Conservation (phyloP, 2,797 vertebrate species). For the Falco rusticolus region DNA sequence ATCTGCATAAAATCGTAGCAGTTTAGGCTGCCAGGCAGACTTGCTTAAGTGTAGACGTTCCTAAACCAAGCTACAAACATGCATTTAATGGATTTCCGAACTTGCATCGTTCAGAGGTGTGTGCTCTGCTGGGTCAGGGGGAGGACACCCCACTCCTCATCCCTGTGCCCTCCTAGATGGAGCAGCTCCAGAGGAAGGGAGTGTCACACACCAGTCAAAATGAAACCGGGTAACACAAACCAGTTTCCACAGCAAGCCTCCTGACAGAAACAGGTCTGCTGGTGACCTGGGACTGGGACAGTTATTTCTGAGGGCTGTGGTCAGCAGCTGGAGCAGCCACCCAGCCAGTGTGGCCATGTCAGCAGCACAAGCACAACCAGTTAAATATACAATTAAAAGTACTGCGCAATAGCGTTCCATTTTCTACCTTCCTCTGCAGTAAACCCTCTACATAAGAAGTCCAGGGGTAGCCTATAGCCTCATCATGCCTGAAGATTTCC, state of each 20-base stretch:
- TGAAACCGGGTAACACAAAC: background rate
- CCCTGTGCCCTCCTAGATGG: background rate
- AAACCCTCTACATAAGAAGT: background rate
- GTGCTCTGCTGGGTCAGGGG: background rate
- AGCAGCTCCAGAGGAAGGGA: background rate
- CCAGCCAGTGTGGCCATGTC: accelerated
- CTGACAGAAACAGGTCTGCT: background rate
- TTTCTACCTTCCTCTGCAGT: background rate
- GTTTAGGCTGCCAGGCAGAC: background rate
- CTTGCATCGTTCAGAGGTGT: background rate
- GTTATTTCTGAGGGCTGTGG: background rate
- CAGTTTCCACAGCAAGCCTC: background rate
- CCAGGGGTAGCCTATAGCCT: accelerated
- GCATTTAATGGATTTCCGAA: accelerated
- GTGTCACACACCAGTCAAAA: background rate
- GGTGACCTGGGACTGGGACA: background rate
- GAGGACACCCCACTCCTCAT: background rate
- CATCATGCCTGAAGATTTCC: background rate
- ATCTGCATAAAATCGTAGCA: accelerated
- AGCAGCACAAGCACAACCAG: background rate
- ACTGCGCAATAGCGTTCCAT: background rate
- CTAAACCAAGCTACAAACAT: background rate
- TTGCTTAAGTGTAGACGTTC: background rate
- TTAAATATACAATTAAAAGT: accelerated
- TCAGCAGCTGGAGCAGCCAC: background rate